Conservation (phyloP, 1,140 invertebrate species). For the Camponotus vicinus region DNA sequence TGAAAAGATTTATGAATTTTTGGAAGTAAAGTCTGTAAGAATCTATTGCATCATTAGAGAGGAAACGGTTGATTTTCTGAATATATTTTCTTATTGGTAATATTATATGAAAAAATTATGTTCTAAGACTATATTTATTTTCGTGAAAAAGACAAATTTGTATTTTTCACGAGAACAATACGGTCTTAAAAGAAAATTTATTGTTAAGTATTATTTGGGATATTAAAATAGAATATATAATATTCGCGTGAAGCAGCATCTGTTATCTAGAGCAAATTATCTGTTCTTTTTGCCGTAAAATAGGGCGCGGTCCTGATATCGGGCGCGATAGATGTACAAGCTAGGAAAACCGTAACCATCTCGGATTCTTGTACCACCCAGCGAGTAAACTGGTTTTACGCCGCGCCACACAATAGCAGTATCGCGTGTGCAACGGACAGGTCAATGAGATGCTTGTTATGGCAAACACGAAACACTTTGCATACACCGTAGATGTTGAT, state of each 20-base stretch:
- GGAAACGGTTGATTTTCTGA: too few relatives aligned
- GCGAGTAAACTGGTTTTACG: conserved; percentile 80
- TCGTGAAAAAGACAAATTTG: background rate
- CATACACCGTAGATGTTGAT: conserved; percentile 84
- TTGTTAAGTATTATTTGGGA: background rate
- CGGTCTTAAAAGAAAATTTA: background rate
- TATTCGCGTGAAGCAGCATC: background rate
- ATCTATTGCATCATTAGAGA: too few relatives aligned
- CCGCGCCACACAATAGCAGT: conserved; percentile 77
- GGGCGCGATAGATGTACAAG: conserved; percentile 51
- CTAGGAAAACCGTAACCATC: conserved; percentile 69
- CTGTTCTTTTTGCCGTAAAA: conserved; percentile 24
- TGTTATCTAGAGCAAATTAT: conserved; percentile 45
- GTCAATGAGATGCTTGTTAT: conserved; percentile 86
- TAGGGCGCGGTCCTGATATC: conserved; percentile 41
- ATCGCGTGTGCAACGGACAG: conserved; percentile 75
- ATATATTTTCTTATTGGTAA: too few relatives aligned
- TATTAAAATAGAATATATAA: conserved; percentile 21
- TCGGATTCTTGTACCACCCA: conserved; percentile 81
- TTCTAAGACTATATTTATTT: background rate
- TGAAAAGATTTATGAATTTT: too few relatives aligned
- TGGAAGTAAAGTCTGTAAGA: too few relatives aligned
- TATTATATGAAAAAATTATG: background rate
- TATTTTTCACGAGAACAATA: background rate
- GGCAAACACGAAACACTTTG: conserved; percentile 84